Percentiles rank a stretch among this genome's conserved stretches.
Evolutionary conservation across 2,113 vertebrate genomes (phyloP).

Genomic region (Jaculus jaculus): DNA sequence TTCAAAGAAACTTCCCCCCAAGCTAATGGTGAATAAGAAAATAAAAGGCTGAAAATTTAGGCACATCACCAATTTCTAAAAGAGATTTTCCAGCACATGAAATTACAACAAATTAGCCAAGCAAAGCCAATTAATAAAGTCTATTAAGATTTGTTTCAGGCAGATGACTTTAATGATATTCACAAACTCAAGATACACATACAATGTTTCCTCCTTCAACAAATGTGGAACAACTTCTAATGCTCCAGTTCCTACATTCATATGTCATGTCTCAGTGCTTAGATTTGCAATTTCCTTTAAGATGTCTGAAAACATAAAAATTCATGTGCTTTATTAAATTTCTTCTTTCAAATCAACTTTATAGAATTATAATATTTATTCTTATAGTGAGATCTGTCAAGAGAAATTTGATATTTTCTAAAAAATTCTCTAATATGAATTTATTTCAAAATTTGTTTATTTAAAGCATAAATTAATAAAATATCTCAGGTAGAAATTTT

Average conservation of each 20-base stretch:
- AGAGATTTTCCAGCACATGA: slow-evolving; percentile 72
- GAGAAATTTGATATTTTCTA: background rate
- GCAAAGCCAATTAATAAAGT: slow-evolving; percentile 79
- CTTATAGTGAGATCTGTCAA: background rate
- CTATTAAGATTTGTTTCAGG: slow-evolving; percentile 78
- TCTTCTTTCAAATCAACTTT: background rate
- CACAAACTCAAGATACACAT: slow-evolving; percentile 64
- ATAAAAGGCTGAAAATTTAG: slow-evolving; percentile 50
- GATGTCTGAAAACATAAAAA: background rate
- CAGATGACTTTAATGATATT: slow-evolving; percentile 78
- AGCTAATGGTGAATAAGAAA: slow-evolving; percentile 53
- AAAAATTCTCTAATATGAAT: background rate
- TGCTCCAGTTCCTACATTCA: background rate
- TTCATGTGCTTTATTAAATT: background rate
- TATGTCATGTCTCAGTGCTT: slow-evolving; percentile 19
- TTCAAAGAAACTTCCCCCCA: background rate
- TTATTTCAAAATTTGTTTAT: background rate
- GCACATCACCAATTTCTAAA: slow-evolving; percentile 72
- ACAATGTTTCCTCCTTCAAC: slow-evolving; percentile 47
- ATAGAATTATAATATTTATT: background rate
- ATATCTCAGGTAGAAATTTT: background rate
- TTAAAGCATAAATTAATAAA: background rate
- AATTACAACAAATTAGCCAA: slow-evolving; percentile 76
- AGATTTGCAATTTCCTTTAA: background rate
- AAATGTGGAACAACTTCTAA: slow-evolving; percentile 30